Evolutionary conservation across 1,140 invertebrate species (phyloP).

Genomic region (Apis laboriosa): DNA sequence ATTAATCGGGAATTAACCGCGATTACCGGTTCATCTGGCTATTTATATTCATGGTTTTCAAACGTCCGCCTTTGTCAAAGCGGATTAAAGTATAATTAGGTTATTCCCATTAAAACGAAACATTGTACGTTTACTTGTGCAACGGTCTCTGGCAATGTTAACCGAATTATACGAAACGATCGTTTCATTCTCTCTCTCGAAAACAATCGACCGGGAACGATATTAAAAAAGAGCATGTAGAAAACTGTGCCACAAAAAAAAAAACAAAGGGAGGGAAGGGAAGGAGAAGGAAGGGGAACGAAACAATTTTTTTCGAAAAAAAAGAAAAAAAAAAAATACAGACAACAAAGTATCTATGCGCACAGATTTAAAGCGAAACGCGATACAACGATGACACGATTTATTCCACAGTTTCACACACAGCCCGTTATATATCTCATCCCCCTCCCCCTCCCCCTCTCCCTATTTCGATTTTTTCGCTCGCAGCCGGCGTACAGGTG

Average conservation of each 20-base stretch:
- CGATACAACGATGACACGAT: slow-evolving; percentile 23
- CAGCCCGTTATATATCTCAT: no score
- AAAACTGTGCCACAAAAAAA: no score
- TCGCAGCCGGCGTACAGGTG: slow-evolving; percentile 22
- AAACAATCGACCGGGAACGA: no score
- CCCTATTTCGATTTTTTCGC: slow-evolving; percentile 52
- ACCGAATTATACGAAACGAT: slow-evolving; percentile 15
- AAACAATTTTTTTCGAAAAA: no score
- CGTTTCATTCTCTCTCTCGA: neutral
- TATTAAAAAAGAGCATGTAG: no score
- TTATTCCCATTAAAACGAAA: slow-evolving; percentile 38
- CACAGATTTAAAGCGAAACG: neutral
- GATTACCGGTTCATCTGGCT: slow-evolving; percentile 12
- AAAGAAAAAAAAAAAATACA: no score
- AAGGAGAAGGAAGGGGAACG: no score
- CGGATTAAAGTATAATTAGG: slow-evolving; percentile 33
- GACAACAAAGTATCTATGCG: no score
- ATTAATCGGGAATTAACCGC: slow-evolving; percentile 26
- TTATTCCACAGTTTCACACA: neutral
- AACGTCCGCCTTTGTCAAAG: slow-evolving; percentile 17
- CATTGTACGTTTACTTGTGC: neutral
- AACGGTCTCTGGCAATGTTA: neutral
- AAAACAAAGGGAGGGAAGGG: neutral
- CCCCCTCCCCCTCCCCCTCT: neutral
- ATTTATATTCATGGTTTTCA: slow-evolving; percentile 2